Evolutionary conservation across 2,113 vertebrate species (phyloP), one percentile per base, ranked within the genome.

Genomic region (Oreocharis arfaki): DNA sequence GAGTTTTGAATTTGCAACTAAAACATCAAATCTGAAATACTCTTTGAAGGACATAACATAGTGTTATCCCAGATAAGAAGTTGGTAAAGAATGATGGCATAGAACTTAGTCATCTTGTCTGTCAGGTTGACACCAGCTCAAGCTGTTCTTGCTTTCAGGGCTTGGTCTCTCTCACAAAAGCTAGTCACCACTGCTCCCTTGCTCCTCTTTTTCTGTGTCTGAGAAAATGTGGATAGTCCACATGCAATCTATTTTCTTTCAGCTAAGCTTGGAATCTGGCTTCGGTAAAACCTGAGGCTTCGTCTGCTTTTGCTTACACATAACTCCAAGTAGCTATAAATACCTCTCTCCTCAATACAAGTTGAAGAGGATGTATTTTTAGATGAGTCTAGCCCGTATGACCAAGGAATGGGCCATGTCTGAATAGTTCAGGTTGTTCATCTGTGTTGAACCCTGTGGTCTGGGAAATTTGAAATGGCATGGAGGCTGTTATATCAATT

Each of bases 261-360:
- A 91, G 46, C 47, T 61, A 39, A 87, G 2, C 18, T 82, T 78
- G 57, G 74, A 93, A 56, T 91, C 73, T 95, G 75, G 63, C 71
- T 93, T 93, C 0, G 0, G 75, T 86, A 95, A 92, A 92, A 95
- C 84, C 74, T 84, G 47, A 81, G 74, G 46, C 57, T 92, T 96
- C 91, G 82, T 95, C 89, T 96, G 94, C 77, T 92, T 91, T 95
- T 92, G 73, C 87, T 95, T 95, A 92, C 44, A 64, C n/a, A 16
- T 37, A 59, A 52, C 69, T 87, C 39, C 22, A 84, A 90, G 77
- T 87, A 70, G 90, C 84, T 95, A 69, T 92, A 95, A 92, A 93
- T 94, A 89, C 49, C 24, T 69, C 60, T 87, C 27, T 83, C 35
- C 60, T 74, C 64, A 71, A 28, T 60, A 30, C 17, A 33, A 86